Evolutionary conservation across 2,888 invertebrate genomes (phyloP), one percentile per base, ranked within the genome.

Genomic region (Nezara viridula): DNA sequence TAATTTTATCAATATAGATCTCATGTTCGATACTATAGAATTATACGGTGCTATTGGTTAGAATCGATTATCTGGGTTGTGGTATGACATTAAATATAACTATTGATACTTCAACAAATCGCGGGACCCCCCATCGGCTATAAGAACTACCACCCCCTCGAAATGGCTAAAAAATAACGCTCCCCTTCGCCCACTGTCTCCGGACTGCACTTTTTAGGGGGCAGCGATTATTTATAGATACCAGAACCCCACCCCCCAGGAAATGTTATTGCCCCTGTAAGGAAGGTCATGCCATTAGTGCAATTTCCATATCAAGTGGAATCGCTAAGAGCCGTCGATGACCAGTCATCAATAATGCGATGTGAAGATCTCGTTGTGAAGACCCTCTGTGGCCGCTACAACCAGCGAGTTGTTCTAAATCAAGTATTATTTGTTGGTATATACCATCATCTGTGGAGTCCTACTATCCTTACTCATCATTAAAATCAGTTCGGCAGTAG

Each of bases 251-350:
- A 3, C 81, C 81, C 44, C 32, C 81, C 81, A 40, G 81, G 81
- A 81, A 81, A 81, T 47, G 81, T 81, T 47, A 81, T 81, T 81
- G 81, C 44, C n/a, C n/a, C n/a, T 5, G n/a, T 44, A 77, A 44
- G 44, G 44, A 81, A 81, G 44, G 81, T 81, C 81, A 47, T 81
- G 81, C 81, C 81, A 81, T 81, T 81, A 81, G 40, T 14, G 5
- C 24, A 27, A 66, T 88, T 77, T 66, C 88, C 88, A 88, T 88
- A 77, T 88, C n/a, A 88, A 88, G 88, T 40, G 73, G 88, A 88
- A 77, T 88, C 24, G 47, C 88, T 47, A 81, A 77, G 81, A n/a
- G 44, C n/a, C 24, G 6, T 81, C 37, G 81, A 81, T 44, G 81
- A 81, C 81, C 81, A 81, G 81, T 47, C 81, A 47, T 81, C 81